Percentiles rank a stretch among this genome's conserved stretches.
These are phyloP conservation scores for Aleiodes alternator DNA, from an alignment of 2,888 invertebrate genomes.

Conservation along the genomic window DNA sequence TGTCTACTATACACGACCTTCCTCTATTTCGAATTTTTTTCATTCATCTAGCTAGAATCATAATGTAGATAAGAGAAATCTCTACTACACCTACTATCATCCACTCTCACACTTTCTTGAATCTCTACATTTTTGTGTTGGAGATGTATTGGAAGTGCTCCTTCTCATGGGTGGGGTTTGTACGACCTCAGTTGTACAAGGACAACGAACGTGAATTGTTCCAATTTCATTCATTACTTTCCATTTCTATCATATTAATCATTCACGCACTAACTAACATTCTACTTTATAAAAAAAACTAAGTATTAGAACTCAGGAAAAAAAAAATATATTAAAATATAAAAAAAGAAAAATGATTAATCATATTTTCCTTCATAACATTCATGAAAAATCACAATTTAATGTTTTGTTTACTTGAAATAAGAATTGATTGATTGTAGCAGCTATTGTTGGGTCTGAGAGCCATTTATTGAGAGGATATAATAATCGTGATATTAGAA, in stretches of 20 bases:
- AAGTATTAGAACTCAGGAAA: not conserved
- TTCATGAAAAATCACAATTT: not conserved
- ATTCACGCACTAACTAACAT: conserved; percentile 2
- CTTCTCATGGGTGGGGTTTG: conserved; percentile 16
- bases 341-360: not conserved
- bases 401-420: conserved; percentile 1
- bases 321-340: not conserved
- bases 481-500: too few species aligned
- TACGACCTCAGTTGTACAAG: conserved; percentile 24
- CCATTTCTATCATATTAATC: not conserved
- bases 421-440: conserved; percentile 1
- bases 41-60: not conserved
- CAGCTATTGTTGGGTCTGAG: not conserved
- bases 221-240: not conserved
- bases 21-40: not conserved
- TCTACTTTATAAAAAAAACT: not conserved
- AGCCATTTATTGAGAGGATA: not conserved
- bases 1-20: too few species aligned
- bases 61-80: conserved; percentile 11
- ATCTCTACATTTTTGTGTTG: not conserved
- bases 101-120: conserved; percentile 8
- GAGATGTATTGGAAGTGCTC: not conserved
- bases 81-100: conserved; percentile 24
- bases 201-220: conserved; percentile 11
- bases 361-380: not conserved